These are phyloP conservation scores for Sebastes ruberrimus DNA, from an alignment of 2,797 vertebrate species.

Conservation along the genomic window DNA sequence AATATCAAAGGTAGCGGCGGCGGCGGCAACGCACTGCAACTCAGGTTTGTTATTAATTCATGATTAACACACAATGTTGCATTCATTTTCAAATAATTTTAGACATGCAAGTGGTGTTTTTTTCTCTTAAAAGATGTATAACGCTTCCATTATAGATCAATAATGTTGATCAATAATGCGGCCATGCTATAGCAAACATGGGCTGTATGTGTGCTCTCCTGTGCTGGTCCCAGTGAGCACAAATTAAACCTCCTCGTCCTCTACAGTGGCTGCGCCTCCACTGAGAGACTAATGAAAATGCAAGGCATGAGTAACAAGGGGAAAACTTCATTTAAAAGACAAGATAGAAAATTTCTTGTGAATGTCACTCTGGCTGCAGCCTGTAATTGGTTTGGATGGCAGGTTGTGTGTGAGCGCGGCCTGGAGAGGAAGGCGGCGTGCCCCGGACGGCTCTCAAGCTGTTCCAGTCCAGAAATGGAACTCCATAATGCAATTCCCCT, in stretches of 20 bases:
- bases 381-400: constrained; percentile 75
- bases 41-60: constrained; percentile 49
- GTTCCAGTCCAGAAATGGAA: constrained; percentile 45
- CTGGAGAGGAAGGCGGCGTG: constrained; percentile 31
- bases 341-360: constrained; percentile 71
- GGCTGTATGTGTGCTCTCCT: constrained; percentile 30
- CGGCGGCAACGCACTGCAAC: constrained; percentile 62
- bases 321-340: constrained; percentile 82
- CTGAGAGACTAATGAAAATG: constrained; percentile 74
- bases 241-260: constrained; percentile 71
- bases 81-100: constrained; percentile 35
- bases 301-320: constrained; percentile 72
- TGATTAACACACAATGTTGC: constrained; percentile 40
- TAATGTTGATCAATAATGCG: background rate
- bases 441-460: constrained; percentile 34
- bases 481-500: constrained; percentile 50
- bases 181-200: constrained; percentile 6
- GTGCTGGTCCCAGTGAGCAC: constrained; percentile 59
- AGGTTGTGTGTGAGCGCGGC: constrained; percentile 47
- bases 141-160: background rate
- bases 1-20: constrained; percentile 73
- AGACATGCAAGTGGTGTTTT: background rate
- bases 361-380: constrained; percentile 64
- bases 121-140: background rate
- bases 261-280: constrained; percentile 54